Conservation (phyloP, 2,888 invertebrate genomes). For the Nephrotoma appendiculata region DNA sequence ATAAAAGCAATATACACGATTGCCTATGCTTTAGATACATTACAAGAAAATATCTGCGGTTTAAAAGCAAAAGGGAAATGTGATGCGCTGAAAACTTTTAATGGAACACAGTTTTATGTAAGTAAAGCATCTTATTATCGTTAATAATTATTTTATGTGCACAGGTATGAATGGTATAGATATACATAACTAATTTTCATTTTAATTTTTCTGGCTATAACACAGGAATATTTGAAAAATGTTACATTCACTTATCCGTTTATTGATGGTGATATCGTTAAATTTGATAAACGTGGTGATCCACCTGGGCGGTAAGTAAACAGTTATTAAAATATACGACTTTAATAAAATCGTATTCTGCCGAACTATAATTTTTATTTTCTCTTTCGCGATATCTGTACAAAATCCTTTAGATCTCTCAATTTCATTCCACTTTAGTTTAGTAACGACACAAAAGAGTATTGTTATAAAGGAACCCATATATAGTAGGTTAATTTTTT, state of each 20-base stretch:
- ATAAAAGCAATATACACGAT: slow-evolving; percentile 63
- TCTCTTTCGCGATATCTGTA: background rate
- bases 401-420: background rate
- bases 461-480: background rate
- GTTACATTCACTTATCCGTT: slow-evolving; percentile 40
- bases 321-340: background rate
- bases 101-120: slow-evolving; percentile 49
- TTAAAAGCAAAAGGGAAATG: slow-evolving; percentile 38
- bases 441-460: background rate
- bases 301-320: slow-evolving; percentile 54
- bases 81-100: slow-evolving; percentile 50
- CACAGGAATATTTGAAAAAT: slow-evolving; percentile 49
- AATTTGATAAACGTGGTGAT: slow-evolving; percentile 57
- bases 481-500: background rate
- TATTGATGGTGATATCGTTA: slow-evolving; percentile 45
- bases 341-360: background rate
- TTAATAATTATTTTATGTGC: slow-evolving; percentile 17
- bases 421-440: background rate
- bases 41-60: slow-evolving; percentile 51
- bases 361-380: background rate
- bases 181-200: background rate
- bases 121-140: background rate
- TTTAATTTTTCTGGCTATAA: slow-evolving; percentile 12
- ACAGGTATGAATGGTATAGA: background rate
- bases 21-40: slow-evolving; percentile 55